phyloP scores from a whole-genome alignment of 2,888 invertebrate genomes.

The Clivina fossor region DNA sequence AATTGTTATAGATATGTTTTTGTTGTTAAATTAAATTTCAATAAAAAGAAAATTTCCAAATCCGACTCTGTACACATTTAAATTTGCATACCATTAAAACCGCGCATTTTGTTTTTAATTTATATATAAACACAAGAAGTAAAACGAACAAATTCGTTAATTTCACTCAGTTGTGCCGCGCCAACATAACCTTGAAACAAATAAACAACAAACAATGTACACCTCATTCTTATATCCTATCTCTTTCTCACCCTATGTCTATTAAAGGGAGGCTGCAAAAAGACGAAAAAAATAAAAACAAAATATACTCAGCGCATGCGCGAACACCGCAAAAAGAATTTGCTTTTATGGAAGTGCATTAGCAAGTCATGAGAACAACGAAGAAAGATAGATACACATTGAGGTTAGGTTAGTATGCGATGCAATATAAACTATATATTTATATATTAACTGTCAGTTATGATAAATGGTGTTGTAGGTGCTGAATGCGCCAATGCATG shows the following conservation, averaged over 20 bases:
- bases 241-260: conserved; percentile 4
- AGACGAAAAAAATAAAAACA: too few relatives aligned
- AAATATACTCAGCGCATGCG: too few relatives aligned
- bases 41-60: too few relatives aligned
- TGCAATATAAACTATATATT: too few relatives aligned
- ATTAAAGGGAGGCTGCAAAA: too few relatives aligned
- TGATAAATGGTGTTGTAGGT: conserved; percentile 27
- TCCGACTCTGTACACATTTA: conserved; percentile 7
- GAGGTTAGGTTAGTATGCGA: too few relatives aligned
- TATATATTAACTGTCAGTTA: conserved; percentile 28
- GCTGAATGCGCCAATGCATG: conserved; percentile 27
- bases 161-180: conserved; percentile 19
- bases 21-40: too few relatives aligned
- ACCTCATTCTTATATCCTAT: neutral
- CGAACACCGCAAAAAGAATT: conserved; percentile 13
- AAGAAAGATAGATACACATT: too few relatives aligned
- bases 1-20: too few relatives aligned
- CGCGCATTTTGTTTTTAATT: conserved; percentile 25
- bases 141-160: conserved; percentile 25
- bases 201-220: conserved; percentile 10
- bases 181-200: conserved; percentile 17
- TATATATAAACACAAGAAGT: conserved; percentile 26
- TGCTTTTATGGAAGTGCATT: conserved; percentile 31
- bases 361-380: conserved; percentile 27
- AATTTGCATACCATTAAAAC: conserved; percentile 25